Percentiles rank a stretch among this genome's conserved stretches.
phyloP scores from a whole-genome alignment of 2,113 vertebrate species.

The Turdus rufiventris region DNA sequence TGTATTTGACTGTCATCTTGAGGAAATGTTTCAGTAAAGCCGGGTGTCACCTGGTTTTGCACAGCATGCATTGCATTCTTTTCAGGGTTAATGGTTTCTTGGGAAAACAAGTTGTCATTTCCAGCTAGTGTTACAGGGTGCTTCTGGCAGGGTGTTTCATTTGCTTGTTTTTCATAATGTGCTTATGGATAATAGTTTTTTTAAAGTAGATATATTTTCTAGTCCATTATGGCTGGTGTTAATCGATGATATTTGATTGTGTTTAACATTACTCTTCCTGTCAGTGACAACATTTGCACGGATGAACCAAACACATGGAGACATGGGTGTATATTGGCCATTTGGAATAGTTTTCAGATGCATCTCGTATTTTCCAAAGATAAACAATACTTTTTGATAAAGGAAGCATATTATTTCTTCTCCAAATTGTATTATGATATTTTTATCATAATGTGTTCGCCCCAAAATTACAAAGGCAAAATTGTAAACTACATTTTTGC shows the following conservation, averaged over 20 bases:
- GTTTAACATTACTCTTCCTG: not conserved
- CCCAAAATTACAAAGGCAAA: not conserved
- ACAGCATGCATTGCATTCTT: accelerated
- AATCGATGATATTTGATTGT: not conserved
- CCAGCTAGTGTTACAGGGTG: not conserved
- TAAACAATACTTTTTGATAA: not conserved
- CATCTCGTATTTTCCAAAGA: not conserved
- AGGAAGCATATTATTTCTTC: not conserved
- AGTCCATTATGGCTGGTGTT: not conserved
- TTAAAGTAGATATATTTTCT: not conserved
- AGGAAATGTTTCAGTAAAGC: not conserved
- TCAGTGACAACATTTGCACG: not conserved
- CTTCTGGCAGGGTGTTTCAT: not conserved
- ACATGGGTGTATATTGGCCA: not conserved
- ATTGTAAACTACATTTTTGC: not conserved
- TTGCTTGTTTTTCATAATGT: not conserved
- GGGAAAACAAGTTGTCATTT: not conserved
- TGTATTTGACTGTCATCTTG: not conserved
- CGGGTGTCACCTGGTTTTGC: not conserved
- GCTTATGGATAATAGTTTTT: not conserved
- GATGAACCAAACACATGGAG: not conserved
- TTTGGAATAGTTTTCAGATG: not conserved
- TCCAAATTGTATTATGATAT: not conserved
- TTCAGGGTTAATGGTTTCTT: not conserved
- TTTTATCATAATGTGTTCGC: not conserved